These are phyloP conservation scores for Thysanoteuthis rhombus DNA, from an alignment of 2,888 invertebrate species.

Conservation along the genomic window DNA sequence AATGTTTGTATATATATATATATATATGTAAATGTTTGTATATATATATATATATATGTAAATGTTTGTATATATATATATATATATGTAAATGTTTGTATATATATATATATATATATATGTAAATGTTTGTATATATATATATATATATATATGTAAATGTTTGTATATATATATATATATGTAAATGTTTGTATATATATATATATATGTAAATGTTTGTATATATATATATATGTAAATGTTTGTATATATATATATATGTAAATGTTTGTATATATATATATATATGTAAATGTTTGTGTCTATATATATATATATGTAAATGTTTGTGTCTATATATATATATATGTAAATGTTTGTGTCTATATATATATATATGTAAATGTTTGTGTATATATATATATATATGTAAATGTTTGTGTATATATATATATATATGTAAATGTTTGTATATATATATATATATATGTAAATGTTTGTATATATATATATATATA, in stretches of 20 bases:
- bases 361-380: not conserved
- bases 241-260: not conserved
- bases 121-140: not conserved
- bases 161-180: not conserved
- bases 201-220: not conserved
- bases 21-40: not conserved
- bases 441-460: not conserved
- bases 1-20: not conserved
- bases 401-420: not conserved
- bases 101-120: not conserved
- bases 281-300: not conserved
- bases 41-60: not conserved
- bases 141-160: not conserved
- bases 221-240: not conserved
- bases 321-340: not conserved
- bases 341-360: not conserved
- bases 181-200: not conserved
- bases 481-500: not conserved
- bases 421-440: not conserved
- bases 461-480: not conserved
- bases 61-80: not conserved
- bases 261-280: not conserved
- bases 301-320: not conserved
- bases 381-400: not conserved
- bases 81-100: not conserved